Percentiles rank a stretch among this genome's conserved stretches.
These are phyloP conservation scores for Folsomia manolachei DNA, from an alignment of 2,888 invertebrate species.

Conservation along the genomic window DNA sequence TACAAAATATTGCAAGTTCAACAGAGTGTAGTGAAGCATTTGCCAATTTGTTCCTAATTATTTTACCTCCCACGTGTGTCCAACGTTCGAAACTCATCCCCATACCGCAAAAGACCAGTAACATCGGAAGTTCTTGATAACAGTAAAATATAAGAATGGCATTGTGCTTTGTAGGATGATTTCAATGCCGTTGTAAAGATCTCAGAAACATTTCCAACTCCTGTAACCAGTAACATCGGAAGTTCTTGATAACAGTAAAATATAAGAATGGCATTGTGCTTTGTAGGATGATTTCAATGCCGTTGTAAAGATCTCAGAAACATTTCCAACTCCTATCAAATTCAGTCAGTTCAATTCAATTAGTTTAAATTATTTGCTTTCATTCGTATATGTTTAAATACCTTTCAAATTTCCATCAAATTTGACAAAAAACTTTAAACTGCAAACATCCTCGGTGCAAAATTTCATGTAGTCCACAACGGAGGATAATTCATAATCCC, in stretches of 20 bases:
- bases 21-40: too few species aligned
- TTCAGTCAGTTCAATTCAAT: too few species aligned
- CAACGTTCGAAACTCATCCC: constrained; percentile 43
- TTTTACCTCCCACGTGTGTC: constrained; percentile 45
- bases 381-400: too few species aligned
- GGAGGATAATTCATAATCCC: constrained; percentile 34
- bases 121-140: constrained; percentile 26
- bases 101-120: constrained; percentile 38
- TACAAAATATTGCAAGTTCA: neutral
- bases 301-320: constrained; percentile 21
- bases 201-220: constrained; percentile 31
- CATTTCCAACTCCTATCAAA: constrained; percentile 28
- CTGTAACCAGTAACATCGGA: constrained; percentile 23
- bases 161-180: constrained; percentile 41
- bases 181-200: constrained; percentile 28
- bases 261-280: constrained; percentile 45
- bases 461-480: constrained; percentile 31
- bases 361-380: too few species aligned
- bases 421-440: neutral
- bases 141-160: constrained; percentile 46
- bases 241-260: constrained; percentile 35
- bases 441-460: constrained; percentile 25
- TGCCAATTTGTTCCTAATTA: neutral
- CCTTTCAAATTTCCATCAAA: neutral
- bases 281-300: constrained; percentile 41